Base-by-base conservation (phyloP, 2,888 invertebrate species). In the Drosophila lutescens region DNA sequence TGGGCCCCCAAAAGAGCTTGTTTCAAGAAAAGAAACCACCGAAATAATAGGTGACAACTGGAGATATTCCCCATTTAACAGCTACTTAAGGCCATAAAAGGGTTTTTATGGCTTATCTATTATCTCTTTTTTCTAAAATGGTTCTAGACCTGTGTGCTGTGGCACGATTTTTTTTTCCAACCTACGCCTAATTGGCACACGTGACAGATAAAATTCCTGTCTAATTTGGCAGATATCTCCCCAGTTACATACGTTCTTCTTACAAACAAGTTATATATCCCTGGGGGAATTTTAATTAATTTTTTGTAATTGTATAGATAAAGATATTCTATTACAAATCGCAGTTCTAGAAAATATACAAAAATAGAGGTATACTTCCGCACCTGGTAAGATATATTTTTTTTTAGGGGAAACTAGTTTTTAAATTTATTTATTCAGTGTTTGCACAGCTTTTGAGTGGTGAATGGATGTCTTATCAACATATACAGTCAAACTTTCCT, bases 151-250 rank as follows among this genome's bases (percentile, higher is more conserved):
- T 26, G 26, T 23, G 20, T 43, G 12, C 20, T 43, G 6, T 1
- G 47, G 15, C 47, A 47, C 47, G 47, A 30, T 32, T 47, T 30
- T 12, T 15, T 17, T 7, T 6, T 2, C 4, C 44, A 46, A 46
- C 44, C 49, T 20, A 2, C 50, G 20, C 36, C 63, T 63, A 65
- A 65, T 53, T 66, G 65, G 32, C 32, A 51, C 53, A 65, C 44
- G 44, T 65, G 65, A 38, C 10, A 53, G 62, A 61, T 62, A 61
- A 62, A 62, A 49, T 61, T 26, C 17, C 40, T 26, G 9, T 10
- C 46, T 15, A 47, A 40, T 32, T 41, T 40, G 4, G 5, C 59
- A 59, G 46, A 34, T 49, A 47, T 20, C 15, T 10, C 44, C 20
- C 44, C 20, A 10, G 43, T 15, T 30, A 49, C 38, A 49, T 26